These are phyloP conservation scores for Puntigrus tetrazona DNA, from an alignment of 2,113 vertebrate species.

Conservation along the genomic window DNA sequence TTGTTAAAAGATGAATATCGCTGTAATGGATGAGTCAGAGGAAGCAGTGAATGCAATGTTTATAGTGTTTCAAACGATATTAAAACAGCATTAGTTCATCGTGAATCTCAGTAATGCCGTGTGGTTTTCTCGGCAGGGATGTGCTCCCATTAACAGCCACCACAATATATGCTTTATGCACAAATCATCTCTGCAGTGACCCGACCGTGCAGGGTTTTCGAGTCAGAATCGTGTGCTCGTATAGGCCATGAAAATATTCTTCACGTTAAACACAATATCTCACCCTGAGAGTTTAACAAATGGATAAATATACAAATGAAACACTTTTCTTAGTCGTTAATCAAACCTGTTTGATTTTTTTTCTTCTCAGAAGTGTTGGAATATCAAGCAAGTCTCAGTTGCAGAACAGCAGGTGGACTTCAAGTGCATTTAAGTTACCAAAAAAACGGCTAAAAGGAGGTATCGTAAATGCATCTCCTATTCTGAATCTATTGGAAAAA, in stretches of 20 bases:
- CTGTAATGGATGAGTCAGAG: conserved; percentile 48
- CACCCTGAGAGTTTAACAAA: background rate
- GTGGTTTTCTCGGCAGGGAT: conserved; percentile 32
- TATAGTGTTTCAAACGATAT: conserved; percentile 32
- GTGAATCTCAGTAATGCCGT: conserved; percentile 48
- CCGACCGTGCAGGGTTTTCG: background rate
- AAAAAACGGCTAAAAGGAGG: background rate
- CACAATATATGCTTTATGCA: conserved; percentile 20
- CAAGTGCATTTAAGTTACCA: background rate
- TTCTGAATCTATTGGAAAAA: background rate
- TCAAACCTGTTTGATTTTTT: background rate
- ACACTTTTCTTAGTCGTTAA: background rate
- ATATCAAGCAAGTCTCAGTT: background rate
- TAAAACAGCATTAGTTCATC: conserved; percentile 16
- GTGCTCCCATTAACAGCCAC: conserved; percentile 37
- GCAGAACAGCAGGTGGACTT: background rate
- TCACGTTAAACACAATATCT: background rate
- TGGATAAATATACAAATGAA: background rate
- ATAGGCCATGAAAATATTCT: background rate
- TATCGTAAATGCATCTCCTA: background rate
- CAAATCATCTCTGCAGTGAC: background rate
- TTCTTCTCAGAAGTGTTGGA: background rate
- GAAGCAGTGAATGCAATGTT: conserved; percentile 43
- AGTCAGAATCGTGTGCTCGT: background rate
- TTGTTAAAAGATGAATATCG: conserved; percentile 43